Base-by-base conservation (phyloP, 2,888 invertebrate species). In the Plutella xylostella region DNA sequence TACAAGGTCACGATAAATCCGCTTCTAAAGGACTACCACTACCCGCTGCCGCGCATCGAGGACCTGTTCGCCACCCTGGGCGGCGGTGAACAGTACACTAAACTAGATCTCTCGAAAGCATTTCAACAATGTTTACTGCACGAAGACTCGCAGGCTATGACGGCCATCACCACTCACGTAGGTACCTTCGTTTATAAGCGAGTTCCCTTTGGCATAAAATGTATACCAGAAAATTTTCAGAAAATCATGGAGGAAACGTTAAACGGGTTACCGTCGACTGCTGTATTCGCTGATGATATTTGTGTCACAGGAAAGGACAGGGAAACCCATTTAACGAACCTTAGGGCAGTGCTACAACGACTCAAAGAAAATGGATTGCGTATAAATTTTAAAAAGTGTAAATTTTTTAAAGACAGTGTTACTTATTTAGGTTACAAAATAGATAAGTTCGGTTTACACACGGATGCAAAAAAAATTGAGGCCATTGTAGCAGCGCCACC, bases 161-260 rank as follows among this genome's bases (percentile, higher is more conserved):
- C 56, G 3, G 55, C 55, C 7, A 55, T 56, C 14, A 54, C 49
- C 6, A 55, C 55, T 1, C 55, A 56, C 40, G 25, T 50, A 4
- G 55, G 56, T 4, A 55, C 52, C 2, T 54, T 53, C 46, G 51
- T 51, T 6, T 55, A 53, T 37, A 35, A 41, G 15, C 31, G 52
- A 7, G 45, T 45, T 2, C 54, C 52, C 6, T 54, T 51, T 21
- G 52, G 52, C 43, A 28, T 51, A 3, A 53, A 51, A 20, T 53
- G 53, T 21, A 34, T 54, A 34, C 53, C 4, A 12, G 57, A 60
- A 50, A 55, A 56, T 15, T 59, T 61, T 21, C 56, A 58, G 48
- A 58, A 57, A 46, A 34, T 53, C 3, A 54, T 57, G 46, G 56
- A 56, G 33, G 55, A 57, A 30, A 51, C 49, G 1, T 41, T 54